Conservation (phyloP, 37 sponge, comb jelly and placozoan genomes). For the Oopsacas minuta region DNA sequence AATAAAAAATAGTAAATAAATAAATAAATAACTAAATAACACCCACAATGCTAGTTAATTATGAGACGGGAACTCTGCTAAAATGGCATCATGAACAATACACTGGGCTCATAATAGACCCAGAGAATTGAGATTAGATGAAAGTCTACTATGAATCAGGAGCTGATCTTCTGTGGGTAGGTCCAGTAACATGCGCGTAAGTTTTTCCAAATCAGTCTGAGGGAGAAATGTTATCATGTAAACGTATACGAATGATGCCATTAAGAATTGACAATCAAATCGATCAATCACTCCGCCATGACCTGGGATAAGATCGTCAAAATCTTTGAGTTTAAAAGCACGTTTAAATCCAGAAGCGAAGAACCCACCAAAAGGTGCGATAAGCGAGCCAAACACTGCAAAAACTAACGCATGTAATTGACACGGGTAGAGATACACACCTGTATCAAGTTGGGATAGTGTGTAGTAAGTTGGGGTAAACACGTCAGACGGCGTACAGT, state of each 20-base stretch:
- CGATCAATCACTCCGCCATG: conserved; percentile 95
- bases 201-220: neutral
- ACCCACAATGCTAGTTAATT: too few relatives aligned
- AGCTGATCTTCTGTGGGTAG: neutral
- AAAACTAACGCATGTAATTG: conserved; percentile 69
- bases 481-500: neutral
- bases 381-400: conserved; percentile 79
- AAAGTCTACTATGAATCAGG: neutral
- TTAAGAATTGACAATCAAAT: conserved; percentile 90
- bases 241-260: conserved; percentile 86
- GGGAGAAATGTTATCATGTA: conserved; percentile 72
- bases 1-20: too few relatives aligned
- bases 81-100: too few relatives aligned
- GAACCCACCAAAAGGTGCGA: conserved; percentile 99
- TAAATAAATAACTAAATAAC: too few relatives aligned
- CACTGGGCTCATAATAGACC: too few relatives aligned
- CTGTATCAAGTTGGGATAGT: neutral
- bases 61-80: too few relatives aligned
- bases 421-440: conserved; percentile 44
- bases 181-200: neutral
- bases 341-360: conserved; percentile 97
- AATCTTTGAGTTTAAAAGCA: conserved; percentile 92
- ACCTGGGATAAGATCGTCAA: conserved; percentile 90
- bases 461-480: neutral
- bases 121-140: neutral